Conservation (phyloP, 2,797 vertebrate species). For the Tinamus major region DNA sequence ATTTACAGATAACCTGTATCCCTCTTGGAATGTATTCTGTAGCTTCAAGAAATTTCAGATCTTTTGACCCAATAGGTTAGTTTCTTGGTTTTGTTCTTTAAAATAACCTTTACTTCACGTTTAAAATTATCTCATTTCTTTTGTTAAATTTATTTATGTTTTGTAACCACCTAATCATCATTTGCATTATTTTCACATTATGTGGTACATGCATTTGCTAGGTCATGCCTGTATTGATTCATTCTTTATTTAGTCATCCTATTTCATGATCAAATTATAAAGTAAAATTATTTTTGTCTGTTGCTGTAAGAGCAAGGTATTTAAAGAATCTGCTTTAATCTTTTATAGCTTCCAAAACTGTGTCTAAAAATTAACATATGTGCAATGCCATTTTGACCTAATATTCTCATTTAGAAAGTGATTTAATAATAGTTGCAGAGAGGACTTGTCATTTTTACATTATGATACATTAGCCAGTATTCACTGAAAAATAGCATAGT, state of each 20-base stretch:
- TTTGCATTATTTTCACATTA: background rate
- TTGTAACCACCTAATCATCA: background rate
- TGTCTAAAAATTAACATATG: background rate
- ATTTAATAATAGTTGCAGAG: background rate
- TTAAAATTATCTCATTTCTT: background rate
- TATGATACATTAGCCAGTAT: background rate
- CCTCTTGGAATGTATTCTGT: background rate
- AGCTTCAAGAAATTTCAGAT: constrained; percentile 7
- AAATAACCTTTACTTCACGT: constrained; percentile 5
- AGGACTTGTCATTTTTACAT: background rate
- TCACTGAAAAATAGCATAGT: background rate
- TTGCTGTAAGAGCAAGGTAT: constrained; percentile 19
- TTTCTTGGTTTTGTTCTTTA: background rate
- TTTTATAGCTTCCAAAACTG: background rate
- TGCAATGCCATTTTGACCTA: background rate
- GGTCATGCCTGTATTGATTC: background rate
- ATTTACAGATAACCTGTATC: background rate
- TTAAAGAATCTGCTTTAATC: constrained; percentile 39
- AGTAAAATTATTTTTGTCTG: constrained; percentile 37
- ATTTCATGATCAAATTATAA: constrained; percentile 14
- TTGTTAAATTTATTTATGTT: background rate
- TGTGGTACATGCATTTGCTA: background rate
- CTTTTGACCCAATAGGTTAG: constrained; percentile 16
- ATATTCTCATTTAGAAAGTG: constrained; percentile 1
- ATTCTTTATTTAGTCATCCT: constrained; percentile 32